Evolutionary conservation across 2,888 invertebrate species (phyloP).

Genomic region (Opisthograptis luteolata): DNA sequence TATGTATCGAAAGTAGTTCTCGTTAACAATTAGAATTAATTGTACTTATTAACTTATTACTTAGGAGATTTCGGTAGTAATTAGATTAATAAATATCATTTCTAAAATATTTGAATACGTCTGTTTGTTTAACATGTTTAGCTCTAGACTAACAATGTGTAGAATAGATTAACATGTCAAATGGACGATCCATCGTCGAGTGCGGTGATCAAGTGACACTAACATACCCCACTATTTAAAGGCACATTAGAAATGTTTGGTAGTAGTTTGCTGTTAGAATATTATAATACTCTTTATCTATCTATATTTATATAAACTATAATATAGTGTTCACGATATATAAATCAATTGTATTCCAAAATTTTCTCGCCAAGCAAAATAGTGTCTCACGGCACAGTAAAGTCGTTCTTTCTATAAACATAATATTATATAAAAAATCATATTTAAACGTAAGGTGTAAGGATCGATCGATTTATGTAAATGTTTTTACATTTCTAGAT

Average conservation of each 20-base stretch:
- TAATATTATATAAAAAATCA: slow-evolving; percentile 57
- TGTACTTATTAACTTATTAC: slow-evolving; percentile 76
- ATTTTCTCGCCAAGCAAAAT: slow-evolving; percentile 81
- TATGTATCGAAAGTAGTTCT: slow-evolving; percentile 65
- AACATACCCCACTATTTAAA: slow-evolving; percentile 72
- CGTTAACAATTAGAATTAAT: slow-evolving; percentile 79
- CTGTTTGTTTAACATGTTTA: slow-evolving; percentile 85
- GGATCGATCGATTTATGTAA: slow-evolving; percentile 83
- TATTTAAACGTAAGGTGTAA: slow-evolving; percentile 73
- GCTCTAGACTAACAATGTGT: slow-evolving; percentile 82
- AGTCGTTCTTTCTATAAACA: slow-evolving; percentile 49
- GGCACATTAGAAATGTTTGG: slow-evolving; percentile 64
- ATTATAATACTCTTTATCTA: slow-evolving; percentile 64
- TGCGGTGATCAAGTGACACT: slow-evolving; percentile 63
- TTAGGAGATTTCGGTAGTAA: slow-evolving; percentile 73
- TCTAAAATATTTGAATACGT: slow-evolving; percentile 79
- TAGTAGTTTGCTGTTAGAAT: slow-evolving; percentile 65
- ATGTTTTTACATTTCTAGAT: slow-evolving; percentile 92
- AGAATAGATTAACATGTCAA: slow-evolving; percentile 79
- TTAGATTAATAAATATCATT: slow-evolving; percentile 83
- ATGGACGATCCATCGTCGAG: slow-evolving; percentile 53
- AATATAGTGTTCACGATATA: slow-evolving; percentile 56
- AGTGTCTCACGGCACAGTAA: slow-evolving; percentile 80
- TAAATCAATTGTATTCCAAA: slow-evolving; percentile 54
- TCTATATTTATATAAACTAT: slow-evolving; percentile 61